phyloP scores from a whole-genome alignment of 92 coral and sea anemone species.

The Parazoanthus darwini region DNA sequence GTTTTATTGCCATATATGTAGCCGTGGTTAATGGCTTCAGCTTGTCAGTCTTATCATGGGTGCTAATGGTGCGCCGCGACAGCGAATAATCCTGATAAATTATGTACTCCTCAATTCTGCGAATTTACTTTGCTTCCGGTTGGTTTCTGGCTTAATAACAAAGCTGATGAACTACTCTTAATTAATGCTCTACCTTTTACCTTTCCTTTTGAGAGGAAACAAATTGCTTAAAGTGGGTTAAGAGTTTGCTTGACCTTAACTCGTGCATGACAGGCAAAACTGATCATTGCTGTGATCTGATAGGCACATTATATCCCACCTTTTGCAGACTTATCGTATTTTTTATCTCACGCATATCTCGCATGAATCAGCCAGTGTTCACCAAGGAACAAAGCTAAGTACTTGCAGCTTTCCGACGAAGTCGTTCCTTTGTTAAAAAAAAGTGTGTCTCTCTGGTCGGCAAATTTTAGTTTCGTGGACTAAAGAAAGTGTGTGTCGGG shows the following conservation, averaged over 20 bases:
- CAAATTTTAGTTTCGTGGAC: neutral
- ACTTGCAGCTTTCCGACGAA: neutral
- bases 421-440: neutral
- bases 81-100: constrained; percentile 35
- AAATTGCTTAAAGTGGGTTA: constrained; percentile 28
- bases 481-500: constrained; percentile 2
- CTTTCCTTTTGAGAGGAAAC: neutral
- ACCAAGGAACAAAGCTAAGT: neutral
- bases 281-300: neutral
- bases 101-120: constrained; percentile 10
- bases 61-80: constrained; percentile 35
- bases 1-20: neutral
- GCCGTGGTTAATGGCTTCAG: constrained; percentile 26
- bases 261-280: neutral
- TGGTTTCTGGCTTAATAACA: neutral
- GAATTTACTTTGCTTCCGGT: constrained; percentile 17
- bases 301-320: neutral
- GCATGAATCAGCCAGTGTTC: neutral
- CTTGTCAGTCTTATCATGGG: constrained; percentile 31
- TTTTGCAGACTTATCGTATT: constrained; percentile 10
- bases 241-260: constrained; percentile 33
- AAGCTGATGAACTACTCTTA: neutral
- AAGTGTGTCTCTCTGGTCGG: neutral
- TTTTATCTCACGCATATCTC: constrained; percentile 13
- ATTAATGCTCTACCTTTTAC: neutral